Percentiles rank a stretch among this genome's conserved stretches.
Evolutionary conservation across 2,888 invertebrate genomes (phyloP).

Genomic region (Papilio elwesi): DNA sequence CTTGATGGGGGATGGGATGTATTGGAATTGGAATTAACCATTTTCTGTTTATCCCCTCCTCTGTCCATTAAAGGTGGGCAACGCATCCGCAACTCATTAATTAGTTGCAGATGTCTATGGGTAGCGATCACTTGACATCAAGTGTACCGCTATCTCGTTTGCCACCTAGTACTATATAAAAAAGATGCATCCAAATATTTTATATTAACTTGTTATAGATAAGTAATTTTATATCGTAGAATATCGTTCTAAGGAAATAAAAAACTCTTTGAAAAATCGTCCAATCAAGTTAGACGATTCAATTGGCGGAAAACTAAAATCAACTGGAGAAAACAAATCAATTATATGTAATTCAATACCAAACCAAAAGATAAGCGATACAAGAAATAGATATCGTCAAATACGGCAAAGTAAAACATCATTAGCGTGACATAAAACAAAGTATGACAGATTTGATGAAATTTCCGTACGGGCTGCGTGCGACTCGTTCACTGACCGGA

Average conservation of each 20-base stretch:
- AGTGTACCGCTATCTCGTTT: too few species aligned
- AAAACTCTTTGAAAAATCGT: background rate
- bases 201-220: too few species aligned
- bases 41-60: too few species aligned
- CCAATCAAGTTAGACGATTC: background rate
- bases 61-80: too few species aligned
- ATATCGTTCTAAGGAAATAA: background rate
- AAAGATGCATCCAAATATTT: too few species aligned
- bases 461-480: conserved; percentile 51
- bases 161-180: too few species aligned
- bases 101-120: too few species aligned
- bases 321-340: background rate
- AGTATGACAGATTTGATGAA: conserved; percentile 56
- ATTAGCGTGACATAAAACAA: conserved; percentile 49
- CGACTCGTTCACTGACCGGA: conserved; percentile 55
- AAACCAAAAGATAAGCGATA: conserved; percentile 9
- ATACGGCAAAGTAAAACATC: conserved; percentile 38
- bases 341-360: background rate
- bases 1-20: too few species aligned
- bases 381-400: background rate
- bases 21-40: too few species aligned
- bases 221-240: background rate
- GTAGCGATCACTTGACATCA: too few species aligned
- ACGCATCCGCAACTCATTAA: too few species aligned
- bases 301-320: background rate